phyloP scores from a whole-genome alignment of 2,888 invertebrate genomes.

The Clunio marinus region DNA sequence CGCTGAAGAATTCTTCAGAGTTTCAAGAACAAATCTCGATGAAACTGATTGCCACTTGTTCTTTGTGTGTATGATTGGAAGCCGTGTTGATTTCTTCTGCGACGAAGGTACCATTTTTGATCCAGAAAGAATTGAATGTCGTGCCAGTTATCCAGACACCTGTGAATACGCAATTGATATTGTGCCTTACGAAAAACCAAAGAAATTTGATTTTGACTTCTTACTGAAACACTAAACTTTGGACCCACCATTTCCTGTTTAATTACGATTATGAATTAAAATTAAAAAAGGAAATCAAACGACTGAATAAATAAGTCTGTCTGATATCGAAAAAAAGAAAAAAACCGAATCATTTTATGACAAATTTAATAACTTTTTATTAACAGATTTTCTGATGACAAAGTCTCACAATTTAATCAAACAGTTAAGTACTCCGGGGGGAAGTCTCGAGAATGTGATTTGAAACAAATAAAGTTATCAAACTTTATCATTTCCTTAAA shows the following conservation, averaged over 20 bases:
- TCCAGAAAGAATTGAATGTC: constrained; percentile 2
- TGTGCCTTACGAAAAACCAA: background rate
- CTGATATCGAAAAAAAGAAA: too few species aligned
- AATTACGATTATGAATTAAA: too few species aligned
- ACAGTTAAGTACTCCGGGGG: too few species aligned
- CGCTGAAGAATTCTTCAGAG: background rate
- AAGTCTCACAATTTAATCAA: too few species aligned
- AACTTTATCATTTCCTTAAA: too few species aligned
- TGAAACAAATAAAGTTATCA: too few species aligned
- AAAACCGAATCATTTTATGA: too few species aligned
- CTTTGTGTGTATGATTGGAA: constrained; percentile 20
- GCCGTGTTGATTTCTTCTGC: background rate
- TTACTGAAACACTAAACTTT: background rate
- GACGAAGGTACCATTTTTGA: constrained; percentile 14
- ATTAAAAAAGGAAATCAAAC: too few species aligned
- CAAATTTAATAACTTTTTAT: too few species aligned
- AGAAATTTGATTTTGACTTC: background rate
- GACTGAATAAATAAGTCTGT: too few species aligned
- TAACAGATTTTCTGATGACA: too few species aligned
- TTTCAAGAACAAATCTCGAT: background rate
- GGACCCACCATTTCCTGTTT: background rate
- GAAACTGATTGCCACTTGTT: background rate
- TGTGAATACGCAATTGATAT: background rate
- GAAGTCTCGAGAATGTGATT: too few species aligned
- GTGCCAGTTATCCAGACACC: background rate